phyloP scores from a whole-genome alignment of 1,140 invertebrate genomes.

The Bombus haemorrhoidalis region DNA sequence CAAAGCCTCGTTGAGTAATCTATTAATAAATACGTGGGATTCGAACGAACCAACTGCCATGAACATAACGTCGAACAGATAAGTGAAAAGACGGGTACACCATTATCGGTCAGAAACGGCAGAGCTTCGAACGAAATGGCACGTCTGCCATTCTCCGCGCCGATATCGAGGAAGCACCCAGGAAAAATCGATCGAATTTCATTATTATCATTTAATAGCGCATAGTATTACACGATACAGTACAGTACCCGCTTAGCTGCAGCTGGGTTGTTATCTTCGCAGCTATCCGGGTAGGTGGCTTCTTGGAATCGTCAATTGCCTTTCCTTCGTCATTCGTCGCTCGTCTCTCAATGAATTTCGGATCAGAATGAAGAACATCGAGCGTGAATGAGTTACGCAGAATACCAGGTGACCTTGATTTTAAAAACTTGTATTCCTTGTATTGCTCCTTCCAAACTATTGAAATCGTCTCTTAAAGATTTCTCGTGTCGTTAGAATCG shows the following conservation, averaged over 20 bases:
- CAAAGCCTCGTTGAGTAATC: slow-evolving; percentile 9
- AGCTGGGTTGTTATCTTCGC: not conserved
- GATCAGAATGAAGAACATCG: not conserved
- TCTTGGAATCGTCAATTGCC: not conserved
- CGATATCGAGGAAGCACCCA: too few relatives aligned
- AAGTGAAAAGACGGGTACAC: not conserved
- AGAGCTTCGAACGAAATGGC: not conserved
- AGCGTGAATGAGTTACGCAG: not conserved
- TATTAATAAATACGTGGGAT: slow-evolving; percentile 46
- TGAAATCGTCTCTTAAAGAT: too few relatives aligned
- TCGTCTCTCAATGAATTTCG: not conserved
- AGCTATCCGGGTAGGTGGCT: not conserved
- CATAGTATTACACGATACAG: too few relatives aligned
- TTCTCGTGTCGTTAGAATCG: too few relatives aligned
- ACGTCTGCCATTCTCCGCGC: not conserved
- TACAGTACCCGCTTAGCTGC: too few relatives aligned
- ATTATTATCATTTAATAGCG: not conserved
- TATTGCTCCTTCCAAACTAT: too few relatives aligned
- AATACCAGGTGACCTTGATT: not conserved
- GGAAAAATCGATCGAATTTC: not conserved
- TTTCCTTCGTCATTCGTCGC: not conserved
- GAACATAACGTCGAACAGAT: slow-evolving; percentile 7
- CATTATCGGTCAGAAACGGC: not conserved
- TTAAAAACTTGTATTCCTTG: too few relatives aligned
- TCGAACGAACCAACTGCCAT: not conserved